Base-by-base conservation (phyloP, 2,797 vertebrate species). In the Scleropages formosus region DNA sequence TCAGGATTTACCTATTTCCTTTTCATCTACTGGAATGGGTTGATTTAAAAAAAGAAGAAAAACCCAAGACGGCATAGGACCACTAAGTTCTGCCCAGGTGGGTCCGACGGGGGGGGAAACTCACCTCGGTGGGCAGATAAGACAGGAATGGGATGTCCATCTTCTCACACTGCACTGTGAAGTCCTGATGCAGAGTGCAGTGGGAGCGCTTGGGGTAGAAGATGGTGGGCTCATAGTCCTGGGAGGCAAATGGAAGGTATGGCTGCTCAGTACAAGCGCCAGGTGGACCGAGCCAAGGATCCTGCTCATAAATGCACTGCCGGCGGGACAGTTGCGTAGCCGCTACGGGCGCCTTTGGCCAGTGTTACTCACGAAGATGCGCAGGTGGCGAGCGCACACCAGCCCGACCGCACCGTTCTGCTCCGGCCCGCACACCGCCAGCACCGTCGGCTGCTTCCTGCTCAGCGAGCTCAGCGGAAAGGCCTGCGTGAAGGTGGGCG, bases 111-210 rank as follows among this genome's bases (percentile, higher is more conserved):
- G n/a, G n/a, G n/a, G 39, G 31, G 6, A 39, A 16, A 0, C 87
- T 86, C 74, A 93, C 93, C 91, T 94, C 93, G 0, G 88, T 73
- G 12, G 93, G 93, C 77, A 94, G 87, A 76, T 92, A 93, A 66
- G 91, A 93, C 70, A 95, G 87, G 79, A 94, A 94, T 1, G 92
- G 92, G 60, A 94, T 92, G 80, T 94, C 92, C 88, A 94, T 93
- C 80, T 91, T 93, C 83, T 95, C 93, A 0, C 94, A 94, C 84
- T 94, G 94, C 0, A 89, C 89, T 0, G 88, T 93, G 79, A 94
- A 88, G 78, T 94, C 93, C 24, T 72, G 87, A 80, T 90, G 87
- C 66, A 92, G 80, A 0, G 71, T 67, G 12, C 91, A 88, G 0
- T 73, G 69, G 0, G 93, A 91, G 13, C 88, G 89, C n/a, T 86